These are phyloP conservation scores for Stenotaenia linearis DNA, from an alignment of 2,888 invertebrate genomes.

Conservation along the genomic window DNA sequence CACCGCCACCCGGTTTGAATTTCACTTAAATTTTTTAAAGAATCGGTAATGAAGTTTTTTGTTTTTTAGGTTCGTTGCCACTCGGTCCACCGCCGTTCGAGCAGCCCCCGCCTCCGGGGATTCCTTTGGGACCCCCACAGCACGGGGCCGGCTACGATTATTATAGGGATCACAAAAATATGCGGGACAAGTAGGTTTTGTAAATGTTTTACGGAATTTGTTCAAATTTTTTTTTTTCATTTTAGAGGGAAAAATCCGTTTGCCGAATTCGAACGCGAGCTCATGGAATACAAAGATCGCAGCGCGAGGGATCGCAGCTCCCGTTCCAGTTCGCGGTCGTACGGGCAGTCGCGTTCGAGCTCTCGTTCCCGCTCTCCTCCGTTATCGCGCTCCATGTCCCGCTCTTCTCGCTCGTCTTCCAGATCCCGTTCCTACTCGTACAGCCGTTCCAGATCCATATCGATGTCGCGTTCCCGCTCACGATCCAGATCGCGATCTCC, in stretches of 20 bases:
- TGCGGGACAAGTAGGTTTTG: background rate
- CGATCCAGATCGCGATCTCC: slow-evolving; percentile 32
- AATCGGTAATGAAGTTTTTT: background rate
- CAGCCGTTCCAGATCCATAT: slow-evolving; percentile 34
- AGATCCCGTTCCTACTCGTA: slow-evolving; percentile 35
- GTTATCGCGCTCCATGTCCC: slow-evolving; percentile 41
- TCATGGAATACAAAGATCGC: slow-evolving; percentile 68
- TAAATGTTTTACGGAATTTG: no score
- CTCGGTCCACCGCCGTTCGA: background rate
- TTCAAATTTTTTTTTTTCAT: background rate
- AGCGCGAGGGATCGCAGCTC: slow-evolving; percentile 47
- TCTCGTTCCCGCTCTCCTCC: slow-evolving; percentile 41
- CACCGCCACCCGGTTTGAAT: slow-evolving; percentile 26
- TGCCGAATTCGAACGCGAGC: slow-evolving; percentile 78
- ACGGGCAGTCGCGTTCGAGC: slow-evolving; percentile 40
- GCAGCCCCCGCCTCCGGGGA: slow-evolving; percentile 24
- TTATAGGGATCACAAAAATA: no score
- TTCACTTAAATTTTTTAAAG: background rate
- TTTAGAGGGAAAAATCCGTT: slow-evolving; percentile 50
- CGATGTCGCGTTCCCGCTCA: slow-evolving; percentile 33
- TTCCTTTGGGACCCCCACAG: slow-evolving; percentile 29
- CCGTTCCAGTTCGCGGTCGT: slow-evolving; percentile 47
- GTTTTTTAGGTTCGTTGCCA: background rate
- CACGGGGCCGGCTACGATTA: slow-evolving; percentile 2
- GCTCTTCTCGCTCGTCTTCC: slow-evolving; percentile 34